These are phyloP conservation scores for Smutsia gigantea DNA, from an alignment of 2,797 vertebrate species.

Conservation along the genomic window DNA sequence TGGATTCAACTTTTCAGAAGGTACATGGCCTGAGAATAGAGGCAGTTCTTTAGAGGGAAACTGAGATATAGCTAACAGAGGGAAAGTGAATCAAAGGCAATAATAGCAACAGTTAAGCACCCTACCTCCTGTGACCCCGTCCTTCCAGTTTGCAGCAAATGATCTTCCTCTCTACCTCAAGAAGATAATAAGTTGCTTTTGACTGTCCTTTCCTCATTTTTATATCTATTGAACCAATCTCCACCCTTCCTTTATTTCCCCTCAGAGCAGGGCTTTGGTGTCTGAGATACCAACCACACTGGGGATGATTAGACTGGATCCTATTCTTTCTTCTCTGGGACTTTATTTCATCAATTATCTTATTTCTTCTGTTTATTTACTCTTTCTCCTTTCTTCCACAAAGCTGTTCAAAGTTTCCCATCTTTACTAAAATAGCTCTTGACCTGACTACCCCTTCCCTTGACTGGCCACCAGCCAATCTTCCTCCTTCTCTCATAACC, in stretches of 20 bases:
- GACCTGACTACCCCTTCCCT: not conserved
- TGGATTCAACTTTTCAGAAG: not conserved
- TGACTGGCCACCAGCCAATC: not conserved
- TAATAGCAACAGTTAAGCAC: not conserved
- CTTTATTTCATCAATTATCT: not conserved
- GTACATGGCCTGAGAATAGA: not conserved
- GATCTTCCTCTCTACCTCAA: not conserved
- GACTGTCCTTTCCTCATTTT: not conserved
- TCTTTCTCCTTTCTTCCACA: not conserved
- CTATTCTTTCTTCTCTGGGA: not conserved
- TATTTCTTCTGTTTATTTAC: not conserved
- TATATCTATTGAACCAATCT: not conserved
- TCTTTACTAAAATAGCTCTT: not conserved
- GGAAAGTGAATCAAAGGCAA: not conserved
- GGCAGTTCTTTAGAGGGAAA: not conserved
- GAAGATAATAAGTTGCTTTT: not conserved
- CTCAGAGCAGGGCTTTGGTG: not conserved
- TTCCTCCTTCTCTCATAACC: not conserved
- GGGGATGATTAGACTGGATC: not conserved
- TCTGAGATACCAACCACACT: not conserved
- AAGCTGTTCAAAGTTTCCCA: not conserved
- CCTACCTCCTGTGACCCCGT: not conserved
- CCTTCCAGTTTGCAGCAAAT: not conserved
- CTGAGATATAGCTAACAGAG: not conserved
- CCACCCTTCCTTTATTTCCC: not conserved